Base-by-base conservation (phyloP, 2,888 invertebrate species). In the Pristionchus japonicus region DNA sequence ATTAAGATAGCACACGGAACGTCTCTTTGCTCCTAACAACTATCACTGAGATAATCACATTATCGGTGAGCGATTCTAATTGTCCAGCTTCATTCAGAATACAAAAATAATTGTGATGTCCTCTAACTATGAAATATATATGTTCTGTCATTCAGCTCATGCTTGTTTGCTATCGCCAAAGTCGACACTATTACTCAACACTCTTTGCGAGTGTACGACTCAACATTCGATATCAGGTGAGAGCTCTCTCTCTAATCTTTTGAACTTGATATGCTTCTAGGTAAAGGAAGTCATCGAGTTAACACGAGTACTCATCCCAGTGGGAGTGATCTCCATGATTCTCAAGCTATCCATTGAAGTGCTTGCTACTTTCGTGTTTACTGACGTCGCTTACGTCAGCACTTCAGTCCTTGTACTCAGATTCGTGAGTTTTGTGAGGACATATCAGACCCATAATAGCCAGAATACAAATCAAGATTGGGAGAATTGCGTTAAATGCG, bases 291-390 rank as follows among this genome's bases (percentile, higher is more conserved):
- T 77, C 13, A 77, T 77, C 77, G 77, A 77, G 77, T 27, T 77
- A 9, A 77, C 77, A 27, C 77, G 77, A 23, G 77, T 77, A n/a
- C 77, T 77, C 77, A 77, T 77, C 15, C 77, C 77, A 11, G 43
- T 77, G 23, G 23, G 77, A 4, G 27, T 47, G 15, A 27, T 77
- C 43, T 77, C 77, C 34, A 27, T 77, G 43, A 11, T 43, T 23
- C 77, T 77, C 7, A 77, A 77, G 37, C 27, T 77, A n/a, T 77
- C 77, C 13, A 77, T 77, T 27, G 77, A 77, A 77, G 77, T 77
- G 9, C n/a, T 77, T n/a, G 77, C 77, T 27, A 43, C 40, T 77
- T 43, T 43, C 43, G 77, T 77, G 3, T 77, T 77, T 27, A 77
- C 77, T 27, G 43, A 77, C n/a, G 43, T 34, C 11, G 37, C 47